Conservation (phyloP, 2,888 invertebrate species). For the Lithophane socia region DNA sequence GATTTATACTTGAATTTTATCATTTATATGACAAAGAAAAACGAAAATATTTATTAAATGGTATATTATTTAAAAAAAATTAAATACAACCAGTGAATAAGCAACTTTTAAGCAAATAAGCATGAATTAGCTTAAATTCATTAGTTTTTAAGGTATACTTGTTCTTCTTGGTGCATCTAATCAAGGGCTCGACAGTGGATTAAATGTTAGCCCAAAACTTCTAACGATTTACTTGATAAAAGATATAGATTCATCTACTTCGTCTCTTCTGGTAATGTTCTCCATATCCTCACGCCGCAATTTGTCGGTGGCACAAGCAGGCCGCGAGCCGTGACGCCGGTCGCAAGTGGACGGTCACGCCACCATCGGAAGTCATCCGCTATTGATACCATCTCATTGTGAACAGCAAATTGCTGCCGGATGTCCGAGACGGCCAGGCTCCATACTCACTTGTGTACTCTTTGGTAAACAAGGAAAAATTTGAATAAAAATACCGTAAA, state of each 20-base stretch:
- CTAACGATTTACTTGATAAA: no score
- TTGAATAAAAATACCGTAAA: not conserved
- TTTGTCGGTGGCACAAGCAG: constrained; percentile 64
- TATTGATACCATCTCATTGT: constrained; percentile 90
- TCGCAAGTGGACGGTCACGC: constrained; percentile 86
- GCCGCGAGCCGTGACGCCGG: constrained; percentile 83
- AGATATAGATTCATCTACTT: not conserved
- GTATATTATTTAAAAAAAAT: no score
- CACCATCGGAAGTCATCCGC: constrained; percentile 87
- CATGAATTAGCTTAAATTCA: no score
- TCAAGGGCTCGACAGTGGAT: no score
- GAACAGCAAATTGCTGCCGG: constrained; percentile 84
- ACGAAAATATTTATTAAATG: no score
- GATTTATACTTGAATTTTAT: not conserved
- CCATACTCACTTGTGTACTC: constrained; percentile 39
- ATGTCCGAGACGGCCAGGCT: constrained; percentile 83
- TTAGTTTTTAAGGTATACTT: no score
- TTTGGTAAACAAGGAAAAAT: constrained; percentile 22
- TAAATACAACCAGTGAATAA: no score
- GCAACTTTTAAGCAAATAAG: no score
- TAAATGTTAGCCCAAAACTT: no score
- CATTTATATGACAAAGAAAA: no score
- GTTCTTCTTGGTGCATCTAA: no score
- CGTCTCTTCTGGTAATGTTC: not conserved
- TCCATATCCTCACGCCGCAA: constrained; percentile 10